These are phyloP conservation scores for Clitarchus hookeri DNA, from an alignment of 2,888 invertebrate genomes.

Conservation along the genomic window DNA sequence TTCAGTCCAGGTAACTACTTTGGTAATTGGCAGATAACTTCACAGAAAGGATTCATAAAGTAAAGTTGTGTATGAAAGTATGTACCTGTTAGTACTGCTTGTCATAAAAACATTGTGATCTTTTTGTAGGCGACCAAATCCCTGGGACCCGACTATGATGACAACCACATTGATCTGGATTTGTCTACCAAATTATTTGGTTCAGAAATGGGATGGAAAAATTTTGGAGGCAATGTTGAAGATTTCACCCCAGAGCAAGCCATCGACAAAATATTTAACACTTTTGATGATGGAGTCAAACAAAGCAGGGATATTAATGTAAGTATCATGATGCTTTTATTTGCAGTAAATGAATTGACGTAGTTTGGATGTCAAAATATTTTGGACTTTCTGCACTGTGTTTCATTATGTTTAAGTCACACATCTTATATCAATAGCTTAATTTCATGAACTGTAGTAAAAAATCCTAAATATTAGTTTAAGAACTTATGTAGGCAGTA, in stretches of 20 bases:
- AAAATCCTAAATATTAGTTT: too few relatives aligned
- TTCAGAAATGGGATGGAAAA: slow-evolving; percentile 75
- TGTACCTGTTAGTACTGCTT: background rate
- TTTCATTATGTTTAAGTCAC: too few relatives aligned
- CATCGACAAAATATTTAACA: slow-evolving; percentile 64
- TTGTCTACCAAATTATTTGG: slow-evolving; percentile 84
- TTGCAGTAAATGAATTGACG: too few relatives aligned
- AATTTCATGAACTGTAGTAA: too few relatives aligned
- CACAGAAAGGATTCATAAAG: too few relatives aligned
- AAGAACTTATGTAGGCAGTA: too few relatives aligned
- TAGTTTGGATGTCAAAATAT: too few relatives aligned
- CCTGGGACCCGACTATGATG: slow-evolving; percentile 15
- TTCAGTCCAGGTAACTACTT: too few relatives aligned
- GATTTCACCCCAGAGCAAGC: slow-evolving; percentile 63
- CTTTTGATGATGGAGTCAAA: slow-evolving; percentile 64
- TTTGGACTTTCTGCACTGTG: too few relatives aligned
- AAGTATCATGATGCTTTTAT: slow-evolving; percentile 42
- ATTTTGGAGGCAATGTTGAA: slow-evolving; percentile 63
- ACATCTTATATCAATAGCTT: too few relatives aligned
- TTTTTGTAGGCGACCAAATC: slow-evolving; percentile 42
- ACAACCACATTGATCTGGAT: slow-evolving; percentile 58
- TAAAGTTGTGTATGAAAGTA: too few relatives aligned
- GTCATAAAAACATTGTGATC: background rate
- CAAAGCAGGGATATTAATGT: slow-evolving; percentile 71
- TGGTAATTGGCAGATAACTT: too few relatives aligned